These are phyloP conservation scores for Lymantria dispar DNA, from an alignment of 2,888 invertebrate genomes.

Conservation along the genomic window DNA sequence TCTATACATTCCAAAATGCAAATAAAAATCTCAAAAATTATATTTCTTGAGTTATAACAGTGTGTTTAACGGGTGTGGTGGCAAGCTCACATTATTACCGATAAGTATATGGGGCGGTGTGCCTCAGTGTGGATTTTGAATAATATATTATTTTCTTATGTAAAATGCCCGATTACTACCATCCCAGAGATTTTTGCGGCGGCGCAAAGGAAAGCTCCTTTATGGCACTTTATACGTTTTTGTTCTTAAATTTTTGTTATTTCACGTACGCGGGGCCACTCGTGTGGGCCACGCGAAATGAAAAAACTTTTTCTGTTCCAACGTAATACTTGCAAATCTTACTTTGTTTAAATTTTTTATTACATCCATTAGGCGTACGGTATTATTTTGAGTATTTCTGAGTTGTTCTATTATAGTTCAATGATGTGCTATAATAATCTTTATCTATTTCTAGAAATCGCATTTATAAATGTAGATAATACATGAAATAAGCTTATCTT, in stretches of 20 bases:
- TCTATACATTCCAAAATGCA: not conserved
- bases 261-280: slow-evolving; percentile 38
- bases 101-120: slow-evolving; percentile 75
- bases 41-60: slow-evolving; percentile 16
- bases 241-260: slow-evolving; percentile 68
- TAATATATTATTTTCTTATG: slow-evolving; percentile 82
- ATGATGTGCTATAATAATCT: too few relatives aligned
- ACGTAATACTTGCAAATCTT: slow-evolving; percentile 27
- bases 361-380: slow-evolving; percentile 16
- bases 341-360: slow-evolving; percentile 30
- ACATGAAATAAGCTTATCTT: too few relatives aligned
- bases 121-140: slow-evolving; percentile 77
- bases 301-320: slow-evolving; percentile 46
- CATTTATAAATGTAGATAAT: too few relatives aligned
- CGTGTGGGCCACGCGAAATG: slow-evolving; percentile 41
- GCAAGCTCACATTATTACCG: slow-evolving; percentile 70
- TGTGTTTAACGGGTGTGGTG: slow-evolving; percentile 26
- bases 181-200: slow-evolving; percentile 71
- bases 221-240: slow-evolving; percentile 75
- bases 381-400: not conserved
- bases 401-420: too few relatives aligned
- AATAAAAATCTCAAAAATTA: slow-evolving; percentile 7
- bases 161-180: slow-evolving; percentile 81
- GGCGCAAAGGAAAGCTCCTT: slow-evolving; percentile 71
- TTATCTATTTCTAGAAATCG: too few relatives aligned